Evolutionary conservation across 2,113 vertebrate species (phyloP).

Genomic region (Cygnus atratus): DNA sequence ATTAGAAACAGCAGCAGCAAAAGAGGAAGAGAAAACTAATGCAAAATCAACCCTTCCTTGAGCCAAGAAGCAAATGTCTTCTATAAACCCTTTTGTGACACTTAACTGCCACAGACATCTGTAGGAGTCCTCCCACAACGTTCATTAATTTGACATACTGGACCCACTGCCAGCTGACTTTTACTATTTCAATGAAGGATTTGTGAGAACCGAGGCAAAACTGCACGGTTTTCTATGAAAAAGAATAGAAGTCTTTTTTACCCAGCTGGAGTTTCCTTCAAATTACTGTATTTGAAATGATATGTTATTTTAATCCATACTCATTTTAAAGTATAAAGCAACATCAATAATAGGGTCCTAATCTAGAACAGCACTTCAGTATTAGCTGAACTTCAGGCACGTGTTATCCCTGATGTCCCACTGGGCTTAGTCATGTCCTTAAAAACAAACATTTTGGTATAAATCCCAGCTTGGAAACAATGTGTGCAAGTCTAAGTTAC

Average conservation of each 20-base stretch:
- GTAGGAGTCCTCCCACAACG: slow-evolving; percentile 2
- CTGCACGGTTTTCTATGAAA: not conserved
- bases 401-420: not conserved
- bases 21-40: not conserved
- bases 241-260: not conserved
- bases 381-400: not conserved
- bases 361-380: not conserved
- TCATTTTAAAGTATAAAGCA: not conserved
- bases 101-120: not conserved
- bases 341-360: not conserved
- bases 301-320: not conserved
- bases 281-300: not conserved
- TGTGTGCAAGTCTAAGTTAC: not conserved
- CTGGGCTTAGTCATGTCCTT: not conserved
- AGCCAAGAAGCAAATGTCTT: not conserved
- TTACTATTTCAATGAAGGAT: not conserved
- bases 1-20: not conserved
- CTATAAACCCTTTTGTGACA: not conserved
- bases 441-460: not conserved
- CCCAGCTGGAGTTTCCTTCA: not conserved
- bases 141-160: slow-evolving; percentile 6
- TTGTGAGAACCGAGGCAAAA: slow-evolving; percentile 21
- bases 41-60: not conserved
- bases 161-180: not conserved
- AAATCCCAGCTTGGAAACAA: not conserved